These are phyloP conservation scores for Silurus meridionalis DNA, from an alignment of 2,113 vertebrate genomes.

Conservation along the genomic window DNA sequence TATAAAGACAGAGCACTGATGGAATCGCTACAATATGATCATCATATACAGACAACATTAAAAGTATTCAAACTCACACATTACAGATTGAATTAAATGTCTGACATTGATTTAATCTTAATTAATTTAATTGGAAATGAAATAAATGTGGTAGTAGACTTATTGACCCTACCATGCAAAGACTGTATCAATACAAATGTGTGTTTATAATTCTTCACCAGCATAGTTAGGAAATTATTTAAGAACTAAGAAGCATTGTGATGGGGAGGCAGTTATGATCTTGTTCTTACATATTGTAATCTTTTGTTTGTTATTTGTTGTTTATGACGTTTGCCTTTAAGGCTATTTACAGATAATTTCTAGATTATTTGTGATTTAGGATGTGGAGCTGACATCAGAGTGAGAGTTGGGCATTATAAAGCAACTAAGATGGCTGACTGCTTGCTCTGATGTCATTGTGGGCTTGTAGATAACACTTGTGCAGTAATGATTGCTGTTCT, in stretches of 20 bases:
- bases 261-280: slow-evolving; percentile 29
- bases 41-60: neutral
- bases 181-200: neutral
- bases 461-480: slow-evolving; percentile 11
- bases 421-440: neutral
- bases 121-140: too few species aligned
- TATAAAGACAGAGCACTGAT: neutral
- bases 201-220: neutral
- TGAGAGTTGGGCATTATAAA: neutral
- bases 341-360: slow-evolving; percentile 14
- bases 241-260: neutral
- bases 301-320: neutral
- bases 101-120: neutral
- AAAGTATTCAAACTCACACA: too few species aligned
- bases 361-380: slow-evolving; percentile 18
- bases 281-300: neutral
- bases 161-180: neutral
- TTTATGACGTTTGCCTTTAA: slow-evolving; percentile 9
- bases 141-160: neutral
- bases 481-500: slow-evolving; percentile 31
- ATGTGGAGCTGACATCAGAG: slow-evolving; percentile 29
- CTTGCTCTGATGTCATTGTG: slow-evolving; percentile 30
- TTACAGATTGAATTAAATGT: neutral
- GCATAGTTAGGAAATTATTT: neutral
- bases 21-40: neutral